Evolutionary conservation across 2,797 vertebrate species (phyloP), one percentile per base, ranked within the genome.

Genomic region (Scleropages formosus): DNA sequence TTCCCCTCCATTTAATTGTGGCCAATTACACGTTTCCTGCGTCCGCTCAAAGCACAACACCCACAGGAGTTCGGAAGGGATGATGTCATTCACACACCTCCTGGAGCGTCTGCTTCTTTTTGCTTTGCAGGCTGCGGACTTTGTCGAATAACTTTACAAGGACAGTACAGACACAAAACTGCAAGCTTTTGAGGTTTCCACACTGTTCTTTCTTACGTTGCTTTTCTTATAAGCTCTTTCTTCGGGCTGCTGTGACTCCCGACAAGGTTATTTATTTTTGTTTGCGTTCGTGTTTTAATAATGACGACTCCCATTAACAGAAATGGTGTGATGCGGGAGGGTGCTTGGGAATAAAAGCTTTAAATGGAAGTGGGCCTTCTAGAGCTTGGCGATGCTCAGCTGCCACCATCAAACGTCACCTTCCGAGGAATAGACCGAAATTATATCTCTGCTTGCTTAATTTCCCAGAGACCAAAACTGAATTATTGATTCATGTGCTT

Each of bases 401-500:
- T 12, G 53, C 12, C 12, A 56, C 11, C 9, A 18, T 56, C 53
- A 56, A 56, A 56, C 2, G 3, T 10, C 18, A 56, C 1, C 11
- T 3, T 12, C 18, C 12, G 59, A 61, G 8, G 1, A 59, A 59
- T 10, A 4, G 11, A 11, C 53, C 27, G 58, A 27, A 60, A 31
- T 24, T 44, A 39, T 72, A 18, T 58, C 51, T 27, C 10, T 31
- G 24, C 24, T n/a, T 59, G 51, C 69, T 16, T 10, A 24, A 8
- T 44, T 72, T 59, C 27, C 18, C 3, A 69, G 20, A 56, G 16
- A 60, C 70, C 56, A 31, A 59, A 44, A 72, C 53, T 59, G 47
- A 72, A 59, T 72, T 72, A 39, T 58, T n/a, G 27, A 31, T 27
- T 70, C 70, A 53, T 53, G 70, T 11, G 26, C 49, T 31, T 72